Percentiles rank a stretch among this genome's conserved stretches.
These are phyloP conservation scores for Rallus limicola DNA, from an alignment of 2,113 vertebrate species.

Conservation along the genomic window DNA sequence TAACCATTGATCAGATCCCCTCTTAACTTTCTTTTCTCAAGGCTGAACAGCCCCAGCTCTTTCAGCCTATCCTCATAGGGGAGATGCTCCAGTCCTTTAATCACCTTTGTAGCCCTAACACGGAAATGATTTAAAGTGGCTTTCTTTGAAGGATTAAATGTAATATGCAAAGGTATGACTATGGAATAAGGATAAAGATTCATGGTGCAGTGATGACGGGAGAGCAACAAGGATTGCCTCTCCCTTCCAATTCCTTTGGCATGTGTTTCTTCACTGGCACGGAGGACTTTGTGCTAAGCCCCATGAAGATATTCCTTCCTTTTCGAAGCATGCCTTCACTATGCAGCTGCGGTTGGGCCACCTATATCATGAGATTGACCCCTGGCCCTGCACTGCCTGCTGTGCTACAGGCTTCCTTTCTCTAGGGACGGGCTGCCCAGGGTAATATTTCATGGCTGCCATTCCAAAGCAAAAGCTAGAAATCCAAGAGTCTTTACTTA, in stretches of 20 bases:
- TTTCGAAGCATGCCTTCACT: not conserved
- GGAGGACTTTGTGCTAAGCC: conserved; percentile 65
- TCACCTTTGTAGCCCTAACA: not conserved
- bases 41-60: too few relatives aligned
- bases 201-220: conserved; percentile 51
- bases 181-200: not conserved
- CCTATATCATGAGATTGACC: conserved; percentile 65
- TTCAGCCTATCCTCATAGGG: too few relatives aligned
- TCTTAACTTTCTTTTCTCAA: too few relatives aligned
- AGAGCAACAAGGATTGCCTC: conserved; percentile 51
- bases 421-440: conserved; percentile 34
- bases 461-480: conserved; percentile 45
- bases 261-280: conserved; percentile 50
- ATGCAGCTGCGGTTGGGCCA: conserved; percentile 74
- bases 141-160: not conserved
- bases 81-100: too few relatives aligned
- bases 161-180: not conserved
- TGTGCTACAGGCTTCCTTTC: conserved; percentile 31
- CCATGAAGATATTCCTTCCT: conserved; percentile 34
- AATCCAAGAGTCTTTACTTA: conserved; percentile 54
- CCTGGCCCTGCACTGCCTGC: conserved; percentile 75
- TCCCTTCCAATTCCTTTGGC: conserved; percentile 66
- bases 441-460: conserved; percentile 68
- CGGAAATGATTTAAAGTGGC: not conserved
- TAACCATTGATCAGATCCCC: too few relatives aligned